Percentiles rank a stretch among this genome's conserved stretches.
These are phyloP conservation scores for Pammene aurita DNA, from an alignment of 2,888 invertebrate genomes.

Conservation along the genomic window DNA sequence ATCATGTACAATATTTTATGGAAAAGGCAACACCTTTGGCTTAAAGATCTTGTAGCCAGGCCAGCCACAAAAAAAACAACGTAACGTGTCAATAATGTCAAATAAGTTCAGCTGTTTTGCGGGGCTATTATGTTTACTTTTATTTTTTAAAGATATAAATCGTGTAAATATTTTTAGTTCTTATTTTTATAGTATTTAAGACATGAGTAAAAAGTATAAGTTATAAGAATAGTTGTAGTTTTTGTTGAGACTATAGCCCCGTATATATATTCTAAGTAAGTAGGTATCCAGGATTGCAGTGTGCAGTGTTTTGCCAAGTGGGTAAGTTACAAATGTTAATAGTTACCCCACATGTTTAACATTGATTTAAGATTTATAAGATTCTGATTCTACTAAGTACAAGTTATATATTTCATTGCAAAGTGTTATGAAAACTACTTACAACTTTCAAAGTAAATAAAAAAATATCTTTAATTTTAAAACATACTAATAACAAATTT, in stretches of 20 bases:
- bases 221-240: constrained; percentile 2
- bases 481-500: too few relatives aligned
- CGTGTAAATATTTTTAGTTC: constrained; percentile 1
- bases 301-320: background rate
- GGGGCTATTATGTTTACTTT: constrained; percentile 31
- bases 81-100: background rate
- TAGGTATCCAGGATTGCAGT: background rate
- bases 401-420: background rate
- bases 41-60: background rate
- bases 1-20: too few relatives aligned
- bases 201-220: background rate
- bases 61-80: background rate
- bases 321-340: constrained; percentile 11
- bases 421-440: constrained; percentile 4
- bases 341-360: background rate
- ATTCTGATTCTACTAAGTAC: background rate
- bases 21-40: too few relatives aligned
- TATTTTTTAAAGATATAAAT: constrained; percentile 11
- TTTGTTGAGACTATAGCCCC: background rate
- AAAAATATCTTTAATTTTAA: background rate
- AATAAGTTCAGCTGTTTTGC: constrained; percentile 33
- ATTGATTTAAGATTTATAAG: too few relatives aligned
- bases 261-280: background rate
- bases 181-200: background rate
- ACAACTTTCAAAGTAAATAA: background rate